Base-by-base conservation (phyloP, 2,888 invertebrate genomes). In the Hofmannophila pseudospretella region DNA sequence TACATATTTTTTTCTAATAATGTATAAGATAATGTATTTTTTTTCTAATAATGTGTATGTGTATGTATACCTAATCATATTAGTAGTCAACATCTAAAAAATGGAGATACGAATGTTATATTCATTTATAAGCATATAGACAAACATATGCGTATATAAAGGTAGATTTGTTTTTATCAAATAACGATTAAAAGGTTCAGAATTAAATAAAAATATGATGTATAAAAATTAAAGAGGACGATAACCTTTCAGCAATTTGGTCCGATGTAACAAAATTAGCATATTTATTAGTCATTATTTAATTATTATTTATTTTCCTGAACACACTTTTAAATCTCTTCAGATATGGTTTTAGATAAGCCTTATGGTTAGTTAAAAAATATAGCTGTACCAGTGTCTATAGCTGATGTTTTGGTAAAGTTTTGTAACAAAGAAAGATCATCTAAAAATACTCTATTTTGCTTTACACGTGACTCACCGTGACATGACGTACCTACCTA, bases 401-500 rank as follows among this genome's bases (percentile, higher is more conserved):
- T 20, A 9, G 53, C 51, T 55, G 64, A 16, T 63, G 52, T 58
- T 58, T n/a, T 60, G 65, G 70, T 78, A 77, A 62, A 70, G 58
- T 64, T 54, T 58, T 65, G 47, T 69, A 78, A 75, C 69, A 81
- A 82, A 81, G 67, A 84, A 82, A 77, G 77, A 67, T 84, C 67
- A 64, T 85, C 84, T 85, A 85, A 85, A 85, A 85, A 84, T 84
- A 84, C 72, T 67, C 70, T 77, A 79, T 68, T 56, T 53, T 19
- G 31, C 2, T 29, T 23, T 32, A 32, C 7, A 8, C 8, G 23
- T 31, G 19, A 8, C 23, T 23, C 4, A 20, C 12, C 8, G 20
- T 32, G 11, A 28, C 7, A 13, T 28, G 13, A 28, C n/a, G 7
- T n/a, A n/a, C n/a, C n/a, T n/a, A n/a, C n/a, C n/a, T n/a, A n/a